phyloP scores from a whole-genome alignment of 2,888 invertebrate species.

The Scaptodrosophila latifasciaeformis region DNA sequence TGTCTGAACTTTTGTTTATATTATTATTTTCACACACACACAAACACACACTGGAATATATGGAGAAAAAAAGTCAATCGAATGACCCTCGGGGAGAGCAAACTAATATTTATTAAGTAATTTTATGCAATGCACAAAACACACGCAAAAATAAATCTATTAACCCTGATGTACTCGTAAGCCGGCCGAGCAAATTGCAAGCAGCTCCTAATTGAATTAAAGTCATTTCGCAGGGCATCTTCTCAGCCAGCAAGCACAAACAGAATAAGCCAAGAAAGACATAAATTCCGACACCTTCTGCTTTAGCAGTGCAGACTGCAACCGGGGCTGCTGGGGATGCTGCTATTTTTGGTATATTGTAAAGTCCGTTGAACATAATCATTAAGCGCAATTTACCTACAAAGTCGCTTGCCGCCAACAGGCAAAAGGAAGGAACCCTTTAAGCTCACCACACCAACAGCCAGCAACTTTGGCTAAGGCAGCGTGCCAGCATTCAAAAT shows the following conservation, averaged over 20 bases:
- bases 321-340: neutral
- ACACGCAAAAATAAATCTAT: constrained; percentile 53
- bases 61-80: constrained; percentile 10
- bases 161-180: constrained; percentile 17
- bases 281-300: constrained; percentile 55
- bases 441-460: too few relatives aligned
- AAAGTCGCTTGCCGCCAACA: constrained; percentile 62
- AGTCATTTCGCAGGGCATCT: constrained; percentile 43
- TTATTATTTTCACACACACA: constrained; percentile 16
- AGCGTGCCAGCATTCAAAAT: constrained; percentile 49
- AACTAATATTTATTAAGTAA: constrained; percentile 60
- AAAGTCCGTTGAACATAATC: constrained; percentile 62
- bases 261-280: constrained; percentile 23
- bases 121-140: constrained; percentile 31
- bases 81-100: constrained; percentile 15
- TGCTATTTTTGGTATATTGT: constrained; percentile 52
- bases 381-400: constrained; percentile 69
- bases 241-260: constrained; percentile 18
- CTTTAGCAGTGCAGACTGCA: too few relatives aligned
- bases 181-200: constrained; percentile 44
- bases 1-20: constrained; percentile 24
- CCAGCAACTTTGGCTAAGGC: neutral
- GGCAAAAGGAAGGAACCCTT: too few relatives aligned
- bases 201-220: constrained; percentile 61
- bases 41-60: constrained; percentile 16